A percentile compares a stretch with the other conserved stretches of the same genome.
phyloP scores from a whole-genome alignment of 2,797 vertebrate species.

The Syngnathus acus region DNA sequence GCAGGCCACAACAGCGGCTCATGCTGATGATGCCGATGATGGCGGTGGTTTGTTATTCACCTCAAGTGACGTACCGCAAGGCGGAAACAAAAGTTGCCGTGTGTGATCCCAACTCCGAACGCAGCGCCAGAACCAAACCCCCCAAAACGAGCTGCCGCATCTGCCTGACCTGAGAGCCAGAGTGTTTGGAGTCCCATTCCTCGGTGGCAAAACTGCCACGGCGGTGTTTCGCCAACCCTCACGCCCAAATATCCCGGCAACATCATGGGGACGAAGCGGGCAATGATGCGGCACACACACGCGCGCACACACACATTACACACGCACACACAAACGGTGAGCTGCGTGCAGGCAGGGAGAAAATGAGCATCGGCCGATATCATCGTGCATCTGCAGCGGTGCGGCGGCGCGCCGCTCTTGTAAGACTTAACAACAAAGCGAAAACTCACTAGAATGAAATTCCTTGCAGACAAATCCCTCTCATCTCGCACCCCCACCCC shows the following conservation, averaged over 20 bases:
- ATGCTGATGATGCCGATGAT: neutral
- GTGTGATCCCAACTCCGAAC: neutral
- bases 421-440: conserved; percentile 24
- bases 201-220: conserved; percentile 43
- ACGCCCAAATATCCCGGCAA: conserved; percentile 51
- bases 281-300: conserved; percentile 16
- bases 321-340: neutral
- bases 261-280: conserved; percentile 51
- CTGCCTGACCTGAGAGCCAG: conserved; percentile 29
- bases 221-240: conserved; percentile 8
- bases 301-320: conserved; percentile 9
- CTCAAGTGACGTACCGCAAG: conserved; percentile 23
- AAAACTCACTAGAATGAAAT: conserved; percentile 18
- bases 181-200: conserved; percentile 47
- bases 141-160: conserved; percentile 18
- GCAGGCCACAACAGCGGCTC: neutral
- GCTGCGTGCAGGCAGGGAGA: conserved; percentile 37
- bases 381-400: conserved; percentile 32
- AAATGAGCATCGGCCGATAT: conserved; percentile 68
- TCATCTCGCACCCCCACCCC: neutral
- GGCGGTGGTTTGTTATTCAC: conserved; percentile 7
- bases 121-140: neutral
- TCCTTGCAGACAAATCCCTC: conserved; percentile 36
- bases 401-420: conserved; percentile 9
- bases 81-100: conserved; percentile 37